phyloP scores from a whole-genome alignment of 2,888 invertebrate genomes.

The Ophion costatus region DNA sequence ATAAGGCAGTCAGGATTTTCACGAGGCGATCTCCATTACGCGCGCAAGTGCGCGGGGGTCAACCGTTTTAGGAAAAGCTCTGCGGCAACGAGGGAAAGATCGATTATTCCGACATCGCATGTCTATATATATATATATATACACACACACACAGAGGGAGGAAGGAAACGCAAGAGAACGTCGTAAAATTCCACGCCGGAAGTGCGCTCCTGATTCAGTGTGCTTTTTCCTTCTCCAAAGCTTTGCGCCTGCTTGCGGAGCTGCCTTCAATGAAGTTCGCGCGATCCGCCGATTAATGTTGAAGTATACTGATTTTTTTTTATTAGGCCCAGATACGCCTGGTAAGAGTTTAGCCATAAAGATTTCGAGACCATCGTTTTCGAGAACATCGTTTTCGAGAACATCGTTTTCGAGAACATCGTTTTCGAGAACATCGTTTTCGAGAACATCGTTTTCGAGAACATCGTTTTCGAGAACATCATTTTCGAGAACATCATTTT shows the following conservation, averaged over 20 bases:
- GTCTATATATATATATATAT: not conserved
- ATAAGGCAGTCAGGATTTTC: conserved; percentile 25
- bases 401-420: too few species aligned
- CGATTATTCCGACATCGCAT: not conserved
- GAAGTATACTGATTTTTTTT: not conserved
- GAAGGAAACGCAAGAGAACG: not conserved
- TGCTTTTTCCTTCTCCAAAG: conserved; percentile 30
- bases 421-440: too few species aligned
- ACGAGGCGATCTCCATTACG: conserved; percentile 8
- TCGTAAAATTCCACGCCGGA: conserved; percentile 6
- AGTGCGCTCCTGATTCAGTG: not conserved
- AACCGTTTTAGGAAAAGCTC: not conserved
- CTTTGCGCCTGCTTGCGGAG: not conserved
- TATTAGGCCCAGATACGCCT: not conserved
- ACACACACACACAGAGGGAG: not conserved
- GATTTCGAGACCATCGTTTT: too few species aligned
- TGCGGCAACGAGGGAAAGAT: conserved; percentile 8
- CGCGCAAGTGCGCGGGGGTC: not conserved
- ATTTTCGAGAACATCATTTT: too few species aligned
- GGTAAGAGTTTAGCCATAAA: too few species aligned
- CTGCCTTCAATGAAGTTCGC: not conserved
- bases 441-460: too few species aligned
- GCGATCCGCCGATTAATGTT: not conserved
- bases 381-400: too few species aligned
- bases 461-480: too few species aligned